A percentile compares a stretch with the other conserved stretches of the same genome.
These are phyloP conservation scores for Pelecanus crispus DNA, from an alignment of 2,113 vertebrate genomes.

Conservation along the genomic window DNA sequence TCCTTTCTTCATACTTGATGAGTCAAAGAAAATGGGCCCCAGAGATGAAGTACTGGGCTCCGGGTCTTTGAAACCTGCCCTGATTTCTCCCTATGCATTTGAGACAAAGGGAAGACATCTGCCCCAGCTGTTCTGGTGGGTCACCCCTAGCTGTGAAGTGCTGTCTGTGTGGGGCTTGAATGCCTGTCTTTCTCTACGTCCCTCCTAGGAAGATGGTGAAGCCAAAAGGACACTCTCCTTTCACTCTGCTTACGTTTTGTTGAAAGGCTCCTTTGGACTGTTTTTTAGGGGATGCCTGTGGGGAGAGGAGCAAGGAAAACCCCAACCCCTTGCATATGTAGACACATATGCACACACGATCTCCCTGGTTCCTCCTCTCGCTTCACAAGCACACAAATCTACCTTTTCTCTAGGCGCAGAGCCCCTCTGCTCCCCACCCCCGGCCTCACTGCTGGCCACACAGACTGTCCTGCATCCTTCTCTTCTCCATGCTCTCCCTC, in stretches of 20 bases:
- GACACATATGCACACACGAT: fast-evolving
- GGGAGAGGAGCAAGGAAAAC: neutral
- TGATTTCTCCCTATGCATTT: neutral
- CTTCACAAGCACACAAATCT: neutral
- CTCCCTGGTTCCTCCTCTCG: neutral
- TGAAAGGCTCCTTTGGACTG: neutral
- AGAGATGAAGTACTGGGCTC: neutral
- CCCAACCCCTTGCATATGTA: neutral
- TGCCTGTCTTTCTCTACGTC: neutral
- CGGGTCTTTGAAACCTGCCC: neutral
- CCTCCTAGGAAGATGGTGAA: neutral
- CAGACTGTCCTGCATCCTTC: neutral
- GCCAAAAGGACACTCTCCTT: neutral
- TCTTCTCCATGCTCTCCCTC: fast-evolving
- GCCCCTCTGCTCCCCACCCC: no score
- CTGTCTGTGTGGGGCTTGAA: neutral
- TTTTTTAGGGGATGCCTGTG: neutral
- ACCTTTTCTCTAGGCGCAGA: neutral
- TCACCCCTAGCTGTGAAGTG: neutral
- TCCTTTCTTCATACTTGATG: neutral
- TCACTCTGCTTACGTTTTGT: neutral
- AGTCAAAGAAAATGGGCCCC: neutral
- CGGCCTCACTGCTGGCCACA: neutral
- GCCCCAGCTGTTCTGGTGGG: neutral
- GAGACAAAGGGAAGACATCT: neutral